Conservation (phyloP, 2,797 vertebrate species). For the Acomys russatus region DNA sequence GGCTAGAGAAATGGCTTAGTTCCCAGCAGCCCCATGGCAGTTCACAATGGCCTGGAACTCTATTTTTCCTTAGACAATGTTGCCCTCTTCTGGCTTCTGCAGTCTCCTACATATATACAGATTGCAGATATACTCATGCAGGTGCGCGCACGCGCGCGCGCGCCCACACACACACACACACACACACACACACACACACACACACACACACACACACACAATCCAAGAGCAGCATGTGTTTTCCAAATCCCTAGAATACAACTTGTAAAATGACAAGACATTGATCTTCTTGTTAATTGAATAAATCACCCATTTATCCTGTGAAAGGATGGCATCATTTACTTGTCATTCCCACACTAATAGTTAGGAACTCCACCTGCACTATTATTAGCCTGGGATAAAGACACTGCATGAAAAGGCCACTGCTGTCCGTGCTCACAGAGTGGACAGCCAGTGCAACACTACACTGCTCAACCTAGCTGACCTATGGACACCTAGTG, state of each 20-base stretch:
- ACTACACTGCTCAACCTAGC: rapidly evolving
- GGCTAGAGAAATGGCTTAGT: not conserved
- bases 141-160: not conserved
- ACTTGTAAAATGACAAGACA: not conserved
- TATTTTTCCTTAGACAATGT: not conserved
- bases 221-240: not conserved
- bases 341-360: rapidly evolving
- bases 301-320: not conserved
- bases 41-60: not conserved
- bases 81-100: not conserved
- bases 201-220: no score
- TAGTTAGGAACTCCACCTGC: no score
- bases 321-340: not conserved
- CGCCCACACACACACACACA: no score
- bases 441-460: rapidly evolving
- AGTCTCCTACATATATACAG: not conserved
- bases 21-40: not conserved
- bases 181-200: no score
- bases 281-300: no score
- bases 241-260: not conserved
- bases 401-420: not conserved
- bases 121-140: not conserved
- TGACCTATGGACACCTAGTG: not conserved
- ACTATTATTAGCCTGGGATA: not conserved
- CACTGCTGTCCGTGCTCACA: rapidly evolving